These are phyloP conservation scores for Melanotaenia trifasciata DNA, from an alignment of 2,797 vertebrate species.

Conservation along the genomic window DNA sequence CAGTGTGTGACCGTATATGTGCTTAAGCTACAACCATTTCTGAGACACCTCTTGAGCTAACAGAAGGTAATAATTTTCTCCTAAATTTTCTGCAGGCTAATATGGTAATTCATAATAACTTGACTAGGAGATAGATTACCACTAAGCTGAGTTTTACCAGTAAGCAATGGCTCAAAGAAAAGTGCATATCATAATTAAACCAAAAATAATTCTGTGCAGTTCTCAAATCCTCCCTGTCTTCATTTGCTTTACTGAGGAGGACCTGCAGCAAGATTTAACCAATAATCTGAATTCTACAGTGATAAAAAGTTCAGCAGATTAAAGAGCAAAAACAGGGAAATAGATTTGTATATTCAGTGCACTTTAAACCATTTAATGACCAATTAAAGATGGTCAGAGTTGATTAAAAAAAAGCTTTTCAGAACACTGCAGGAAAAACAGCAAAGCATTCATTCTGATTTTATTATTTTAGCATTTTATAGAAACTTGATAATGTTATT, in stretches of 20 bases:
- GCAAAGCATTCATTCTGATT: background rate
- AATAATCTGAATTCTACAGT: constrained; percentile 30
- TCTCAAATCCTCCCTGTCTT: constrained; percentile 15
- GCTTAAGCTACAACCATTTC: too few species aligned
- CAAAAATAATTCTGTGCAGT: constrained; percentile 39
- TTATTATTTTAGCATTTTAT: background rate
- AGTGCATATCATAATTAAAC: constrained; percentile 30
- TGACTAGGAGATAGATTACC: constrained; percentile 29
- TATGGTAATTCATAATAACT: constrained; percentile 8
- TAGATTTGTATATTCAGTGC: constrained; percentile 1
- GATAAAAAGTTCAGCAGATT: constrained; percentile 42
- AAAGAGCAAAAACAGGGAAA: constrained; percentile 32
- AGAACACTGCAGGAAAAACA: background rate
- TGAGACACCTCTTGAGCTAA: too few species aligned
- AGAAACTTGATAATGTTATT: background rate
- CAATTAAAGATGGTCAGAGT: too few species aligned
- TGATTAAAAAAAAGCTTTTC: too few species aligned
- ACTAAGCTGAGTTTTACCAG: constrained; percentile 31
- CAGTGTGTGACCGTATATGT: too few species aligned
- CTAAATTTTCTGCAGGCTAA: too few species aligned
- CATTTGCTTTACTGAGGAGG: constrained; percentile 29
- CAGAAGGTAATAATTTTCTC: too few species aligned
- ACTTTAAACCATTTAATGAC: too few species aligned
- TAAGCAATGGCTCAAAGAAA: constrained; percentile 39
- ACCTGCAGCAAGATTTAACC: constrained; percentile 38